Conservation (phyloP, 2,888 invertebrate genomes). For the Altica lythri region DNA sequence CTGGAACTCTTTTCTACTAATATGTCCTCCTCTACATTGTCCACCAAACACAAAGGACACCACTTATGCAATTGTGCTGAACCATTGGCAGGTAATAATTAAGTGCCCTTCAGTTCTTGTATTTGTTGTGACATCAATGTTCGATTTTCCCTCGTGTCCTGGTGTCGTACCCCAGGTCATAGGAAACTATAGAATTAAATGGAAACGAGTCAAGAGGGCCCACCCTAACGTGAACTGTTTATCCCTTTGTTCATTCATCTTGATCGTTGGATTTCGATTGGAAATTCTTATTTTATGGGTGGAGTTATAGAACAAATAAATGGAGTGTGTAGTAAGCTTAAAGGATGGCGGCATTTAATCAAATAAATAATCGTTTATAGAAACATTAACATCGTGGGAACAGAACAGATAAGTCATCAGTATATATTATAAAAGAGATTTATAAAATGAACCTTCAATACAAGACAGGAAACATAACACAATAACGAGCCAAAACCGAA, state of each 20-base stretch:
- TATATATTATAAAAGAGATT: no score
- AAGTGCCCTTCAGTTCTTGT: conserved; percentile 44
- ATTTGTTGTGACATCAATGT: conserved; percentile 53
- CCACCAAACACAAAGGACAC: conserved; percentile 43
- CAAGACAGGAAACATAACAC: no score
- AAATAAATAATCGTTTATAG: neutral
- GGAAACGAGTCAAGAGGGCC: conserved; percentile 7
- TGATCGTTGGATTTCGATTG: conserved; percentile 14
- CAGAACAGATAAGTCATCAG: neutral
- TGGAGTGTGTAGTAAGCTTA: neutral
- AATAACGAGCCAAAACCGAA: no score
- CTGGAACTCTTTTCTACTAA: conserved; percentile 31
- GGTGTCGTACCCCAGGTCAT: neutral
- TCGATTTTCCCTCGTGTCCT: conserved; percentile 32
- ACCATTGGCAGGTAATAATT: conserved; percentile 55
- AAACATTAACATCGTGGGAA: neutral
- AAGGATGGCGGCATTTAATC: conserved; percentile 2
- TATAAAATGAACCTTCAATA: no score
- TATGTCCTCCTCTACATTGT: conserved; percentile 37
- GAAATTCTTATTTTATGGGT: conserved; percentile 13
- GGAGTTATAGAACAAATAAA: conserved; percentile 7
- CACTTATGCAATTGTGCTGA: conserved; percentile 49
- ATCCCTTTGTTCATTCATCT: conserved; percentile 8
- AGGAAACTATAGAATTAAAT: neutral
- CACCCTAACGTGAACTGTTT: conserved; percentile 19